Evolutionary conservation across 2,888 invertebrate species (phyloP), one percentile per base, ranked within the genome.

Genomic region (Miltochrista miniata): DNA sequence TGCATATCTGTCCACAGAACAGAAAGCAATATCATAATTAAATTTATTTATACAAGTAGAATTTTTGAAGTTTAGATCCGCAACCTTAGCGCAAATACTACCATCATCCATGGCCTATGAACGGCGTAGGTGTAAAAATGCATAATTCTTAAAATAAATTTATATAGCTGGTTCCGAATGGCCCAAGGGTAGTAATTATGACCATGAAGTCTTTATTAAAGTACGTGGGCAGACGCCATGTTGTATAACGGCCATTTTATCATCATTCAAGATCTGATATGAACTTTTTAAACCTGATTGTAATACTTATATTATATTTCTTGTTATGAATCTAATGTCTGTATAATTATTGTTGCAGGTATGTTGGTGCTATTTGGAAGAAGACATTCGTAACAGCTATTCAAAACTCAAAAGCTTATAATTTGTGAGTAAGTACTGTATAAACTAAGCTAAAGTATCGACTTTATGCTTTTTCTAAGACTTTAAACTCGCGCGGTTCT

Each of bases 181-280:
- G 68, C 68, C 68, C 56, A 56, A 52, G 67, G 68, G 56, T 61
- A 47, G 68, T 67, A 72, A 75, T 75, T 75, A 75, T 63, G 60
- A 54, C 67, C 63, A 74, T 74, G 72, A 72, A 70, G 76, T 54
- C 73, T 76, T 74, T 68, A 72, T 71, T 38, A 61, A 60, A 58
- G 62, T 67, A 68, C 68, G 71, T 70, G 68, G 70, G 63, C 61
- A 57, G 63, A 58, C 64, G 61, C 69, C 61, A 44, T 51, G 57
- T 53, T 50, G 55, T 46, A 46, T 65, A 64, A 63, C 67, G 58
- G 64, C 53, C 46, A 48, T 56, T 41, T 45, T 48, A 51, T 56
- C 57, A 33, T 52, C 52, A 59, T 59, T 40, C 40, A 57, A 40
- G 50, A 49, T 59, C 57, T 44, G 30, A 24, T 24, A n/a, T 30